A percentile compares a stretch with the other conserved stretches of the same genome.
Conservation (phyloP, 2,797 vertebrate species). For the Delichon dasypus region DNA sequence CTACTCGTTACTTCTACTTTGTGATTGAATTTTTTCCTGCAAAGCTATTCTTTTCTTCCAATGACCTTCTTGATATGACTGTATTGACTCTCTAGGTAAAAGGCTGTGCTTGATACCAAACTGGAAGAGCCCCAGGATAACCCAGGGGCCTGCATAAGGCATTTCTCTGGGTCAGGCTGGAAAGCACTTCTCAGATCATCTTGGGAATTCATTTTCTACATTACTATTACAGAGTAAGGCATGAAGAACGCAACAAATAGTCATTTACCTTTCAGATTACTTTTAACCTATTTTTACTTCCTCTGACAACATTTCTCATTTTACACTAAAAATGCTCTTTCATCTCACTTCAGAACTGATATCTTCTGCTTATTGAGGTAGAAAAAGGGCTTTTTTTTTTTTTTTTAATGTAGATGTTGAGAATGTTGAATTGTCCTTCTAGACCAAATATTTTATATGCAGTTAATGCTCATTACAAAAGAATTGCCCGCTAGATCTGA, state of each 20-base stretch:
- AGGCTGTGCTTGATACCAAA: neutral
- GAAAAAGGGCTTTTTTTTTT: neutral
- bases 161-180: neutral
- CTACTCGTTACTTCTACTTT: neutral
- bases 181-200: neutral
- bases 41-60: neutral
- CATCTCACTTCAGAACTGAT: neutral
- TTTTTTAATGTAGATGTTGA: neutral
- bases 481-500: neutral
- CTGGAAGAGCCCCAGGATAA: neutral
- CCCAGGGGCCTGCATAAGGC: neutral
- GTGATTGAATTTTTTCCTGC: neutral
- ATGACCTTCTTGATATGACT: neutral
- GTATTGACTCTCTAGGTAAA: neutral
- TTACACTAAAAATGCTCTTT: neutral
- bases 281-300: neutral
- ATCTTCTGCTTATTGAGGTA: neutral
- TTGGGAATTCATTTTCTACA: neutral
- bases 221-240: neutral
- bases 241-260: neutral
- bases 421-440: neutral
- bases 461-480: neutral
- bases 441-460: neutral
- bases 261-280: neutral
- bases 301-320: neutral